Evolutionary conservation across 2,888 invertebrate species (phyloP).

Genomic region (Drosophila sordidula): DNA sequence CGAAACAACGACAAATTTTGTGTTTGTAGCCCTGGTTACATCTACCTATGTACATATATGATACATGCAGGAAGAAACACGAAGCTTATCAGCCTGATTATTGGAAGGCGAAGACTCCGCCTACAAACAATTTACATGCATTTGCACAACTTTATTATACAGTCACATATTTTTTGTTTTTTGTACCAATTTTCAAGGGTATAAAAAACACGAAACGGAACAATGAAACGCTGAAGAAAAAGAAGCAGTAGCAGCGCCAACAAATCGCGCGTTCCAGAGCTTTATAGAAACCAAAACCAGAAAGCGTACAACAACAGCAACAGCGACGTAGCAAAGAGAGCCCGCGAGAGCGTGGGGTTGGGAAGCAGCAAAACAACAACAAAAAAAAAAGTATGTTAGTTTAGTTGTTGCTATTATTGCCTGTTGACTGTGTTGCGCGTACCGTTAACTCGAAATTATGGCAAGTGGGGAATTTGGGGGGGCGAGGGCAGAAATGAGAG

Average conservation of each 20-base stretch:
- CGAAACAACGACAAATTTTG: too few species aligned
- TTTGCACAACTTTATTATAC: background rate
- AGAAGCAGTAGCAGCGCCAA: conserved; percentile 9
- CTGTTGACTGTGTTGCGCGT: conserved; percentile 55
- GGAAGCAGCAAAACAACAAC: background rate
- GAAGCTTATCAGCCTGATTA: too few species aligned
- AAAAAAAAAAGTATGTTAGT: conserved; percentile 62
- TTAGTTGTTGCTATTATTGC: conserved; percentile 58
- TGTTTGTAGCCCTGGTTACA: too few species aligned
- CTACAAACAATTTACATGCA: background rate
- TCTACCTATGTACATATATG: too few species aligned
- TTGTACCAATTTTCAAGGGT: conserved; percentile 7
- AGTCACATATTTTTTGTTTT: background rate
- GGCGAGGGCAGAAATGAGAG: conserved; percentile 34
- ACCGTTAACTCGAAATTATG: conserved; percentile 67
- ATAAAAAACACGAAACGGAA: conserved; percentile 29
- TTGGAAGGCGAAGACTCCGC: too few species aligned
- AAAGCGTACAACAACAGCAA: conserved; percentile 66
- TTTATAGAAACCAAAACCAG: conserved; percentile 69
- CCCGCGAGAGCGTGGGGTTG: conserved; percentile 10
- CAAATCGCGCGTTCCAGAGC: conserved; percentile 58
- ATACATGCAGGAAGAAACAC: too few species aligned
- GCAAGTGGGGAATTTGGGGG: conserved; percentile 1
- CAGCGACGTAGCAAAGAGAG: conserved; percentile 11
- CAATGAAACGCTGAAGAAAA: conserved; percentile 44